Evolutionary conservation across 2,797 vertebrate species (phyloP).

Genomic region (Rhinogobio ventralis): DNA sequence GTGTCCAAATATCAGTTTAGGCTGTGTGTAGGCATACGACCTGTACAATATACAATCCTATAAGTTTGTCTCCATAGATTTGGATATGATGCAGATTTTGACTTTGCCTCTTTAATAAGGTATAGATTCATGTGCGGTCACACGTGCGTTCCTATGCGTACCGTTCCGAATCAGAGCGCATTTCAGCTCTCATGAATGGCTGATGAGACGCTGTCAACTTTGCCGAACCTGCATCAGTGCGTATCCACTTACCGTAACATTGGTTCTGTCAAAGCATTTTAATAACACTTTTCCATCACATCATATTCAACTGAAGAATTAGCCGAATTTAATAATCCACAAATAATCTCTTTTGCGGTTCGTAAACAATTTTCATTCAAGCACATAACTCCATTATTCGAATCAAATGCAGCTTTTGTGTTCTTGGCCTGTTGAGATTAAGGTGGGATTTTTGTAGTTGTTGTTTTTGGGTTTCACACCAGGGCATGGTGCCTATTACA

Average conservation of each 20-base stretch:
- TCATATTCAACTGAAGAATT: slow-evolving; percentile 65
- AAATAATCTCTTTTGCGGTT: slow-evolving; percentile 61
- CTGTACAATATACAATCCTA: not conserved
- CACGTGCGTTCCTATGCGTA: slow-evolving; percentile 69
- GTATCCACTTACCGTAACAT: slow-evolving; percentile 48
- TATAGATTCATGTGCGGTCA: slow-evolving; percentile 57
- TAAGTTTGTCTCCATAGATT: not conserved
- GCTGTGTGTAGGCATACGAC: not conserved
- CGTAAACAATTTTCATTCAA: slow-evolving; percentile 56
- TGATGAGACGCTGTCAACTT: slow-evolving; percentile 58
- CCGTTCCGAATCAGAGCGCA: slow-evolving; percentile 37
- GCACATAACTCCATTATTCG: slow-evolving; percentile 57
- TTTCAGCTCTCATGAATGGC: slow-evolving; percentile 55
- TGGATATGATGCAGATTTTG: not conserved
- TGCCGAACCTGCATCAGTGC: slow-evolving; percentile 48
- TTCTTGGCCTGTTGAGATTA: slow-evolving; percentile 47
- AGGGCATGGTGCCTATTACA: slow-evolving; percentile 42
- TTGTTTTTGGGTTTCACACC: slow-evolving; percentile 20
- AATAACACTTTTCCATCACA: slow-evolving; percentile 57
- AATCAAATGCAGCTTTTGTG: slow-evolving; percentile 63
- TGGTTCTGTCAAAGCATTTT: slow-evolving; percentile 53
- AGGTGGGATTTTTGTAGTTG: slow-evolving; percentile 34
- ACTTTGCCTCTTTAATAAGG: slow-evolving; percentile 28
- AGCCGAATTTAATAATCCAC: slow-evolving; percentile 69
- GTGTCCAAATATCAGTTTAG: not conserved